Evolutionary conservation across 1,140 invertebrate species (phyloP).

Genomic region (Euglossa dilemma): DNA sequence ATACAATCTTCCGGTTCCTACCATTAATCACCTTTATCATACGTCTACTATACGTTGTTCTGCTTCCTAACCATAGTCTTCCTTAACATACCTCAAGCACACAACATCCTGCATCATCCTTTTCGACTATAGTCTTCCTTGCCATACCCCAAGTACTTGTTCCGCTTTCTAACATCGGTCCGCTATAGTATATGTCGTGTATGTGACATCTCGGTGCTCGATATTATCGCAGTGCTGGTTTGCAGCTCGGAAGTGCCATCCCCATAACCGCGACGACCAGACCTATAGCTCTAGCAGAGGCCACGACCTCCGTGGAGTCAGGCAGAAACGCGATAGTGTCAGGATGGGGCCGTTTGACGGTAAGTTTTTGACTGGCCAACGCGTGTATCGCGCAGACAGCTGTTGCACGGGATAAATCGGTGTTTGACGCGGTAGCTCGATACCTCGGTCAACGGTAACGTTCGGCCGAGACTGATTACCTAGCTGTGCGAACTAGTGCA

Average conservation of each 20-base stretch:
- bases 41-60: too few species aligned
- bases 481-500: slow-evolving; percentile 54
- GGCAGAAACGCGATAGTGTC: slow-evolving; percentile 78
- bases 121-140: too few species aligned
- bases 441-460: slow-evolving; percentile 29
- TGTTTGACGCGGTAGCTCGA: slow-evolving; percentile 39
- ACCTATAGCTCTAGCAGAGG: slow-evolving; percentile 58
- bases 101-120: too few species aligned
- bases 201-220: too few species aligned
- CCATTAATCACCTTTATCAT: too few species aligned
- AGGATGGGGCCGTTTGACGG: slow-evolving; percentile 84
- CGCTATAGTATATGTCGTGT: too few species aligned
- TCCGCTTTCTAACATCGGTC: too few species aligned
- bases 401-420: slow-evolving; percentile 7
- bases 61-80: too few species aligned
- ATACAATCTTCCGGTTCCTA: too few species aligned
- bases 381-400: slow-evolving; percentile 6
- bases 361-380: slow-evolving; percentile 71
- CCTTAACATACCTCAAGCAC: too few species aligned
- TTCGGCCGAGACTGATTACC: slow-evolving; percentile 45
- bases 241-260: slow-evolving; percentile 60
- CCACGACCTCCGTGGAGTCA: slow-evolving; percentile 6
- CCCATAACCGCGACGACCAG: slow-evolving; percentile 50
- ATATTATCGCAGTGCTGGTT: neutral
- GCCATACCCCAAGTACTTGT: too few species aligned